Base-by-base conservation (phyloP, 2,797 vertebrate genomes). In the Bovichtus diacanthus region DNA sequence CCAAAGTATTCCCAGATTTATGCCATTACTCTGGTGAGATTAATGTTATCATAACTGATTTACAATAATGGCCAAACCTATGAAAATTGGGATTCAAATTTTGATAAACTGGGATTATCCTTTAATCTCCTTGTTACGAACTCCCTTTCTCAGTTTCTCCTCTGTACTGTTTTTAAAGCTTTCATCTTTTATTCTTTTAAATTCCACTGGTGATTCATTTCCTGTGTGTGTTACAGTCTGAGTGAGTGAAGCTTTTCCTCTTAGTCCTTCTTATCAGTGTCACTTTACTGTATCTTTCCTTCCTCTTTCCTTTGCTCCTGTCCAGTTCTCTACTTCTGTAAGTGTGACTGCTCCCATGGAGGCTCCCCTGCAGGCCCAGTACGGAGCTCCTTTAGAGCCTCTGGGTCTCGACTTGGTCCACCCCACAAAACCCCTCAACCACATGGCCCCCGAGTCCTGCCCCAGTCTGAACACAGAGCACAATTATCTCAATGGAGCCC, bases 271-370 rank as follows among this genome's bases (percentile, higher is more conserved):
- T 60, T 61, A n/a, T 49, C 21, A 12, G 47, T 50, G 25, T 67
- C 53, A 19, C 38, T 82, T 83, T 36, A 64, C 61, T 77, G 21
- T 23, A 29, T 68, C 36, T 76, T 39, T 84, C 83, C 63, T 73
- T 51, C 66, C 31, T 82, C 55, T 92, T 76, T 81, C 80, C 55
- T 83, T 74, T 87, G 84, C 81, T 87, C 89, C 90, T 86, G 91
- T 92, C 90, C 93, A 97, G 96, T 95, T 91, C 15, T 90, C 70
- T 89, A 69, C 74, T 55, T 84, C 73, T 80, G 43, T 89, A 81
- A 76, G 81, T 93, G 76, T 85, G 86, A 87, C 93, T 87, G 82
- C 80, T 85, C 81, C 92, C 81, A 95, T 95, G 95, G 96, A 96
- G 91, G 86, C 88, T 77, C 80, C 92, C 65, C 65, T 92, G 76